Conservation (phyloP, 1,140 invertebrate species). For the Periplaneta americana region DNA sequence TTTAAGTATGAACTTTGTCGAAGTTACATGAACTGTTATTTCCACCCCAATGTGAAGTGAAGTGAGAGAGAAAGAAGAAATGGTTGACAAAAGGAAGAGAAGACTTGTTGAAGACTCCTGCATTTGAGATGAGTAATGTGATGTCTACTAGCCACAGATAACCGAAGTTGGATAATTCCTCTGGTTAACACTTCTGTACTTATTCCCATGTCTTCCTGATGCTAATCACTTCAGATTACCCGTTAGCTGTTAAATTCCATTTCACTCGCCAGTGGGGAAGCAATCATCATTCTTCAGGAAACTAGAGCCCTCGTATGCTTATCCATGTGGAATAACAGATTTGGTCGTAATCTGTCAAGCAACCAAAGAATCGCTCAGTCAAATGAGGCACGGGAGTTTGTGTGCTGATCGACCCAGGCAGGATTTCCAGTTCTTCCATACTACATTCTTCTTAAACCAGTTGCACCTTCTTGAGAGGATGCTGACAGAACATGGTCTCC, state of each 20-base stretch:
- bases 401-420: background rate
- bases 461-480: background rate
- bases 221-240: background rate
- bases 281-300: background rate
- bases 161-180: background rate
- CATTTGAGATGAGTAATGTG: background rate
- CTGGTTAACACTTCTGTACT: background rate
- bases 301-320: background rate
- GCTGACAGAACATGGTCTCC: background rate
- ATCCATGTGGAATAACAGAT: background rate
- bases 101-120: background rate
- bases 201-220: background rate
- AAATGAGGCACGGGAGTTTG: too few species aligned
- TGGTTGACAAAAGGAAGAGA: background rate
- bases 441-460: background rate
- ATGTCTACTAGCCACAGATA: background rate
- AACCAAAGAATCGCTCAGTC: background rate
- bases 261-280: background rate
- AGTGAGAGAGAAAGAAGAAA: background rate
- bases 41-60: background rate
- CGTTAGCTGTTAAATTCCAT: background rate
- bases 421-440: too few species aligned
- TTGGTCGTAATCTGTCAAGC: too few species aligned
- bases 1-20: background rate
- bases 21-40: background rate